Evolutionary conservation across 2,888 invertebrate genomes (phyloP).

Genomic region (Dryomyza anilis): DNA sequence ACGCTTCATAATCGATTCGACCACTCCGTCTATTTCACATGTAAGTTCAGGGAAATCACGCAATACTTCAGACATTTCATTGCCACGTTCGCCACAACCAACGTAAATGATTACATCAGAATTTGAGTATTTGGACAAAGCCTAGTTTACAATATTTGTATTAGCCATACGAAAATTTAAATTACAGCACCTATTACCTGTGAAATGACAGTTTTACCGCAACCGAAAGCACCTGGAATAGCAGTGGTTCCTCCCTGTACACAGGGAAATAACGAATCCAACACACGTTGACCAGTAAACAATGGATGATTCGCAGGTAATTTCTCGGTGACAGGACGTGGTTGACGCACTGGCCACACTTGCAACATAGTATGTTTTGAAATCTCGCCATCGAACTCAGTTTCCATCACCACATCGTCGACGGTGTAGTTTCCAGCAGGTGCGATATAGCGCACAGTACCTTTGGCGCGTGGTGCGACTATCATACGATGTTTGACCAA

Average conservation of each 20-base stretch:
- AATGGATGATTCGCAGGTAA: slow-evolving; percentile 96
- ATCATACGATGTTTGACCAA: slow-evolving; percentile 95
- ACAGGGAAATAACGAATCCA: slow-evolving; percentile 97
- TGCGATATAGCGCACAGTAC: slow-evolving; percentile 93
- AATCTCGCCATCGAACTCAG: slow-evolving; percentile 94
- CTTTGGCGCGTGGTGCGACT: slow-evolving; percentile 89
- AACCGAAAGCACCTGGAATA: slow-evolving; percentile 98
- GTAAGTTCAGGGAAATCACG: slow-evolving; percentile 97
- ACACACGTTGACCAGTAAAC: slow-evolving; percentile 93
- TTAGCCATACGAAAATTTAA: neutral
- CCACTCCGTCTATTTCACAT: slow-evolving; percentile 92
- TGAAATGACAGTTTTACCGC: slow-evolving; percentile 74
- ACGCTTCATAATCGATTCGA: slow-evolving; percentile 98
- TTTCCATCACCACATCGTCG: slow-evolving; percentile 89
- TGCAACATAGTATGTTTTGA: slow-evolving; percentile 92
- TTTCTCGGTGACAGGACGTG: slow-evolving; percentile 94
- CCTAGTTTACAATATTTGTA: slow-evolving; percentile 52
- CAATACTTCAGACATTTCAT: slow-evolving; percentile 99
- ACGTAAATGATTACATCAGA: slow-evolving; percentile 99
- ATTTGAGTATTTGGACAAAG: slow-evolving; percentile 97
- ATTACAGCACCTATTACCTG: slow-evolving; percentile 63
- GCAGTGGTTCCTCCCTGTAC: slow-evolving; percentile 98
- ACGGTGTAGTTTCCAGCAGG: slow-evolving; percentile 90
- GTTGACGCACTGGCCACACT: slow-evolving; percentile 98
- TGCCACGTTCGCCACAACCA: slow-evolving; percentile 98